These are phyloP conservation scores for Hephaestus fuliginosus DNA, from an alignment of 2,797 vertebrate genomes.

Conservation along the genomic window DNA sequence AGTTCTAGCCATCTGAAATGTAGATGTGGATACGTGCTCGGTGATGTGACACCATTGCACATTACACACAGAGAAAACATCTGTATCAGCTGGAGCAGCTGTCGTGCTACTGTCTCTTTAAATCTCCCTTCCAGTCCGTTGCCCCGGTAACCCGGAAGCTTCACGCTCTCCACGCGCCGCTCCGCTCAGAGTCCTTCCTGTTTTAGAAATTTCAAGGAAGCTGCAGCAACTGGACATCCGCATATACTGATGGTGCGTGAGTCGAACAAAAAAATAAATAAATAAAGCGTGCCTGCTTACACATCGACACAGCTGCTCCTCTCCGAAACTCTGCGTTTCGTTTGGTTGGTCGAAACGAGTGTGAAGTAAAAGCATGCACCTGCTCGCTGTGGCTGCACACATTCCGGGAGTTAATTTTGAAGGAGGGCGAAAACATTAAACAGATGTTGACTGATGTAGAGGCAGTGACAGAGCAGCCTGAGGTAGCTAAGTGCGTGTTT, in stretches of 20 bases:
- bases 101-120: conserved; percentile 81
- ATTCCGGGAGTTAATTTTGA: conserved; percentile 20
- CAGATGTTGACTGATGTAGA: conserved; percentile 27
- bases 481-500: background rate
- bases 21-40: background rate
- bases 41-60: background rate
- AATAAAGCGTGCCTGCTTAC: conserved; percentile 67
- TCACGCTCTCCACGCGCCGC: conserved; percentile 62
- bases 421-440: conserved; percentile 23
- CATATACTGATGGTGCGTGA: conserved; percentile 83
- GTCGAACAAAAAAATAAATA: conserved; percentile 54
- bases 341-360: conserved; percentile 22
- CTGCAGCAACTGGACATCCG: conserved; percentile 73
- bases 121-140: conserved; percentile 77
- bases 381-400: conserved; percentile 39
- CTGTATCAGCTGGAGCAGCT: background rate
- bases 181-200: conserved; percentile 79
- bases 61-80: conserved; percentile 11
- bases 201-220: conserved; percentile 80
- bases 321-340: conserved; percentile 13
- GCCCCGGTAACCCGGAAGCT: conserved; percentile 84
- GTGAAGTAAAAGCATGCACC: conserved; percentile 55
- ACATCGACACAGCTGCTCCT: conserved; percentile 34
- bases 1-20: background rate
- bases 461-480: conserved; percentile 8